Evolutionary conservation across 2,888 invertebrate genomes (phyloP), one percentile per base, ranked within the genome.

Genomic region (Cataglyphis albicans): DNA sequence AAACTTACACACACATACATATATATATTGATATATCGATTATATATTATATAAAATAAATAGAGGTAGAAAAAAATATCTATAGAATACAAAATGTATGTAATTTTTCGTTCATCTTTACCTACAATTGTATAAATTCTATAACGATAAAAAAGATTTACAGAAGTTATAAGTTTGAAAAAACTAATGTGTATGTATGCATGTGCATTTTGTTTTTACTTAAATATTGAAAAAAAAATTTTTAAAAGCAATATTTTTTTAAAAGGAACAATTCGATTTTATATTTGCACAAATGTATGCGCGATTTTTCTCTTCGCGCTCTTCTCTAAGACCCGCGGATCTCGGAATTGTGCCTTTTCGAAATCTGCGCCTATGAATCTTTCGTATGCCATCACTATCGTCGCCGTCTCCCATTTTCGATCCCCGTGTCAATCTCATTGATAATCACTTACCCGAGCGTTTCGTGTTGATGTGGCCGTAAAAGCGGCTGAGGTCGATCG

Each of bases 401-500:
- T 3, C 12, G 10, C 18, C 18, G 38, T 6, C 57, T 10, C 4
- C 7, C n/a, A 12, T 61, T 3, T n/a, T 63, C 29, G 18, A 12
- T 21, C 5, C 10, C 21, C 3, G 10, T 9, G 10, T 55, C 21
- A 7, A n/a, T 65, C 41, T 38, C 12, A 15, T 18, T 9, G 64
- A 68, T 12, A 2, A 21, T 64, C 35, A 90, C 96, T 96, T 93
- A 97, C 97, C 97, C 90, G 96, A 96, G 90, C 97, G 95, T 93
- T 97, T 97, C 86, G 96, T 96, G 93, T 96, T 96, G 89, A 96
- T 95, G 93, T 98, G 98, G 25, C 97, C 98, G 92, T 98, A 98
- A 82, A 98, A 96, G 87, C 97, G 96, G 95, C 97, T 97, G 91
- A 98, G 96, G 95, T 98, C 98, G 91, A 98, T 96, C 88, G 97